Evolutionary conservation across 2,797 vertebrate species (phyloP).

Genomic region (Trachops cirrhosus): DNA sequence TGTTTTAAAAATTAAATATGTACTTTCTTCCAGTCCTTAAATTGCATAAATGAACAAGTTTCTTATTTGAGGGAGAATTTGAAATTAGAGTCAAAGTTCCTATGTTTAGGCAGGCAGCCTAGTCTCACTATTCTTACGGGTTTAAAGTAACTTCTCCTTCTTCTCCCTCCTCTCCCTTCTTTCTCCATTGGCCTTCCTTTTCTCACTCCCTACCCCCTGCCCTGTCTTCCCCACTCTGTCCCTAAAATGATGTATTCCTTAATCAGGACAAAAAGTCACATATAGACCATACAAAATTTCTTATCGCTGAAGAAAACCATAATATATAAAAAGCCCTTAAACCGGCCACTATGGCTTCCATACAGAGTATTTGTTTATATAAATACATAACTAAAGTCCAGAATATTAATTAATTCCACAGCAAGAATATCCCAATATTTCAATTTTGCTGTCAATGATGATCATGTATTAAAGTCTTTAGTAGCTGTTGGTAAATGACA

Average conservation of each 20-base stretch:
- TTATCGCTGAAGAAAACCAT: neutral
- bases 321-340: neutral
- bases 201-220: no score
- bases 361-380: neutral
- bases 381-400: neutral
- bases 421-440: neutral
- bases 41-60: neutral
- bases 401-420: neutral
- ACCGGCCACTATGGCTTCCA: neutral
- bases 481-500: neutral
- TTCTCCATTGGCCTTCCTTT: neutral
- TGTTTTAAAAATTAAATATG: neutral
- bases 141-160: neutral
- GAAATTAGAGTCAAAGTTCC: neutral
- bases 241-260: constrained; percentile 7
- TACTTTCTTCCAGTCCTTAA: neutral
- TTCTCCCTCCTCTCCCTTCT: neutral
- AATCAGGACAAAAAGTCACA: neutral
- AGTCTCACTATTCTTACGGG: neutral
- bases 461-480: neutral
- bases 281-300: neutral
- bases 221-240: neutral
- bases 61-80: neutral
- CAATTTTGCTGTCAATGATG: neutral
- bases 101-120: neutral